Percentiles rank a stretch among this genome's conserved stretches.
Evolutionary conservation across 1,140 invertebrate genomes (phyloP).

Genomic region (Drusus annulatus): DNA sequence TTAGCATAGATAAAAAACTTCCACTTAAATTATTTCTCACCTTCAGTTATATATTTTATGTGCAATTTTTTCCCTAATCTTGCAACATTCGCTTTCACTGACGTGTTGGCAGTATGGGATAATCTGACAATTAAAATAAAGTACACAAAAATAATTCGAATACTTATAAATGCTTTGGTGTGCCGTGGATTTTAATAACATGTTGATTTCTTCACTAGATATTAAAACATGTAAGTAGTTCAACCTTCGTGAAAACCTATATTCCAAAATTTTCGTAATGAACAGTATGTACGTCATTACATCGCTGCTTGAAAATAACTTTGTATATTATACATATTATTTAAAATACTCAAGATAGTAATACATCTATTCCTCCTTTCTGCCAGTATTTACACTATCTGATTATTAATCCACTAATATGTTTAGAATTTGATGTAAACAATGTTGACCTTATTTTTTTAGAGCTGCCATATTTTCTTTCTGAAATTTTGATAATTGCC

Average conservation of each 20-base stretch:
- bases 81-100: slow-evolving; percentile 39
- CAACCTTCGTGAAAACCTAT: not conserved
- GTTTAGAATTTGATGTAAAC: not conserved
- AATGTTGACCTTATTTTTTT: not conserved
- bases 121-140: slow-evolving; percentile 42
- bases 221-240: slow-evolving; percentile 41
- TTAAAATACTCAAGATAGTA: no score
- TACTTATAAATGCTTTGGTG: slow-evolving; percentile 40
- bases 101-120: slow-evolving; percentile 52
- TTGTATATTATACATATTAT: not conserved
- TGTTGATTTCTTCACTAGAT: slow-evolving; percentile 37
- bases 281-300: not conserved
- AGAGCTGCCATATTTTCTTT: not conserved
- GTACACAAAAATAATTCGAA: slow-evolving; percentile 43
- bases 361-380: no score
- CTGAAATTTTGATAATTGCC: not conserved
- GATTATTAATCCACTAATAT: no score
- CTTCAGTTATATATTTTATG: no score
- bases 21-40: no score
- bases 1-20: no score
- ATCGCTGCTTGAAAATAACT: not conserved
- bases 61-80: not conserved
- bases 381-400: no score
- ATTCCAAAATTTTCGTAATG: slow-evolving; percentile 8
- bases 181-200: slow-evolving; percentile 20